phyloP scores from a whole-genome alignment of 2,888 invertebrate genomes.

The Creontiades dilutus region DNA sequence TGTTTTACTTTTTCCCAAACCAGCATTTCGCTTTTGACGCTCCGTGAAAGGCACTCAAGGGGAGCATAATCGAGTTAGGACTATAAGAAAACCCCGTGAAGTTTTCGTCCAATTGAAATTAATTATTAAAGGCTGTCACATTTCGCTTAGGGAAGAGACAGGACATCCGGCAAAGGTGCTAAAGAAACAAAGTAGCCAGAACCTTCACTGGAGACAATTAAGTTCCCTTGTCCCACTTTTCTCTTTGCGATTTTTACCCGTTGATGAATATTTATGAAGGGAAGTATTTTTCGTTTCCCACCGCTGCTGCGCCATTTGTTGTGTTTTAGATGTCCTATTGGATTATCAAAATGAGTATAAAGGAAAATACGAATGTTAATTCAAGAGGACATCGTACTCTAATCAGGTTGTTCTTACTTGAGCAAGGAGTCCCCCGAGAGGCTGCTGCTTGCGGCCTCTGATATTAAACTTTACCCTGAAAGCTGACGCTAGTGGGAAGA shows the following conservation, averaged over 20 bases:
- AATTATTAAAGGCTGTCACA: conserved; percentile 62
- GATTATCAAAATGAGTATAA: not conserved
- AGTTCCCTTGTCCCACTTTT: conserved; percentile 44
- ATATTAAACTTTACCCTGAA: too few relatives aligned
- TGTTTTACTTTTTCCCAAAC: not conserved
- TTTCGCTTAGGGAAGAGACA: conserved; percentile 44
- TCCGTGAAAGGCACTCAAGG: conserved; percentile 47
- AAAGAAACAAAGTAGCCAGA: conserved; percentile 57
- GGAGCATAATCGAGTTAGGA: conserved; percentile 47
- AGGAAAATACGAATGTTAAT: not conserved
- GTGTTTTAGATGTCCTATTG: conserved; percentile 22
- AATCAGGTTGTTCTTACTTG: not conserved
- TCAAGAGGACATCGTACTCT: not conserved
- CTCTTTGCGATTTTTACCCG: conserved; percentile 44
- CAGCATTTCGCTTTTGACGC: conserved; percentile 52
- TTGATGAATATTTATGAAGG: conserved; percentile 61
- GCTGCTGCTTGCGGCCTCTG: not conserved
- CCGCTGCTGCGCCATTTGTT: conserved; percentile 23
- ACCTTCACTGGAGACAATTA: conserved; percentile 53
- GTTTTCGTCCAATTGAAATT: conserved; percentile 64
- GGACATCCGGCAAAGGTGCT: conserved; percentile 49
- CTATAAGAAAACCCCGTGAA: conserved; percentile 45
- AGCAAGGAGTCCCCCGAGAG: not conserved
- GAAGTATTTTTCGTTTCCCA: conserved; percentile 23
- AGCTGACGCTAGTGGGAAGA: too few relatives aligned